These are phyloP conservation scores for Fopius arisanus DNA, from an alignment of 1,140 invertebrate genomes.

Conservation along the genomic window DNA sequence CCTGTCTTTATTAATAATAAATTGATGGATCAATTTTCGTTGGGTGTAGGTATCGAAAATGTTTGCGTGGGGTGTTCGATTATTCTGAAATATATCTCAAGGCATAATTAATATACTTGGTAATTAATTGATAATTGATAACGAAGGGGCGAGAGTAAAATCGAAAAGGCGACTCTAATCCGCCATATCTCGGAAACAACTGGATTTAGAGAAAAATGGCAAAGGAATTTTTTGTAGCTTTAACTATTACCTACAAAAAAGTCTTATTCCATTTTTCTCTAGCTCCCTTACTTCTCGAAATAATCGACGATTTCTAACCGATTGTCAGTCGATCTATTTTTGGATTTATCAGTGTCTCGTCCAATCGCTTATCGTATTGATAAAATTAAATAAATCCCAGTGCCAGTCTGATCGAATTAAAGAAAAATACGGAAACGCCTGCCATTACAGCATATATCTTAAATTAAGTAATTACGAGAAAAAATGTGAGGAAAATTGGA, in stretches of 20 bases:
- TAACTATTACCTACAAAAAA: no score
- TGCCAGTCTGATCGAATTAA: not conserved
- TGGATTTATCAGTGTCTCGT: not conserved
- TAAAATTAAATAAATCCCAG: not conserved
- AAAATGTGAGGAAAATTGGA: not conserved
- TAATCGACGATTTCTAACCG: no score
- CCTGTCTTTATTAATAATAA: not conserved
- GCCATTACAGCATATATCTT: slow-evolving; percentile 16
- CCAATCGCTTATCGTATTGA: not conserved
- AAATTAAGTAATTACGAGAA: slow-evolving; percentile 6
- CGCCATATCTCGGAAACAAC: no score
- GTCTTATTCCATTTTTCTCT: no score
- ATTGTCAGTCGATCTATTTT: not conserved
- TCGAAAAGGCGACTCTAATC: not conserved
- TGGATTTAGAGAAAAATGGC: not conserved
- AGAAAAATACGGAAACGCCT: slow-evolving; percentile 13
- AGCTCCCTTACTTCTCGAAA: no score
- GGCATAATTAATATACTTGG: not conserved
- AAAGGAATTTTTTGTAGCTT: not conserved
- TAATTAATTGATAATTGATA: not conserved
- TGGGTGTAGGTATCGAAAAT: not conserved
- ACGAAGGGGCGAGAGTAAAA: not conserved
- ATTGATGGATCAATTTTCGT: not conserved
- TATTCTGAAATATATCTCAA: not conserved
- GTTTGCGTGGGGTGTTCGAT: not conserved